A percentile compares a stretch with the other conserved stretches of the same genome.
Evolutionary conservation across 1,140 invertebrate genomes (phyloP).

Genomic region (Bicyclus anynana): DNA sequence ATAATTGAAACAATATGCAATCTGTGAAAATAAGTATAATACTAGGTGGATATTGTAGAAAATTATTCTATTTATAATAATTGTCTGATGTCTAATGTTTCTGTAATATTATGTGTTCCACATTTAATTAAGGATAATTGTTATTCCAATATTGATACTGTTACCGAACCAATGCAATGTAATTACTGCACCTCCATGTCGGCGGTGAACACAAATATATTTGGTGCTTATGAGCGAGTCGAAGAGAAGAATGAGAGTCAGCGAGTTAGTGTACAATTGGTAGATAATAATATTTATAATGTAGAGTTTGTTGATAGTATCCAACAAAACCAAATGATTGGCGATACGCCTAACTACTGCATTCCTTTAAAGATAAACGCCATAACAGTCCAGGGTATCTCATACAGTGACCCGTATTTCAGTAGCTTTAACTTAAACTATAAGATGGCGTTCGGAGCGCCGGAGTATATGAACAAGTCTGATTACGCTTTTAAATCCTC

Average conservation of each 20-base stretch:
- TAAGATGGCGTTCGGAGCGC: conserved; percentile 74
- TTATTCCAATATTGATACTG: conserved; percentile 78
- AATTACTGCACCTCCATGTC: conserved; percentile 77
- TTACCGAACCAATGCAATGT: conserved; percentile 83
- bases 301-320: conserved; percentile 77
- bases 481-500: conserved; percentile 78
- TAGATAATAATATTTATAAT: conserved; percentile 79
- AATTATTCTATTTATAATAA: conserved; percentile 79
- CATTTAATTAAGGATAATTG: conserved; percentile 77
- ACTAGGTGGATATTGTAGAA: conserved; percentile 77
- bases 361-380: conserved; percentile 80
- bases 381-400: conserved; percentile 80
- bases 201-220: conserved; percentile 77
- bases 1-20: conserved; percentile 81
- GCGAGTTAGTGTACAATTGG: conserved; percentile 75
- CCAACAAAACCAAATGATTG: conserved; percentile 79
- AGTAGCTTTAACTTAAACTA: conserved; percentile 79
- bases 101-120: conserved; percentile 79
- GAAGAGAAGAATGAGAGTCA: conserved; percentile 76
- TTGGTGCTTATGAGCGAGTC: conserved; percentile 78
- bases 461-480: conserved; percentile 77
- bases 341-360: conserved; percentile 79
- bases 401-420: conserved; percentile 79
- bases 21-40: conserved; percentile 80
- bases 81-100: conserved; percentile 82